Conservation (phyloP, 2,888 invertebrate genomes). For the Boloria euphrosyne region DNA sequence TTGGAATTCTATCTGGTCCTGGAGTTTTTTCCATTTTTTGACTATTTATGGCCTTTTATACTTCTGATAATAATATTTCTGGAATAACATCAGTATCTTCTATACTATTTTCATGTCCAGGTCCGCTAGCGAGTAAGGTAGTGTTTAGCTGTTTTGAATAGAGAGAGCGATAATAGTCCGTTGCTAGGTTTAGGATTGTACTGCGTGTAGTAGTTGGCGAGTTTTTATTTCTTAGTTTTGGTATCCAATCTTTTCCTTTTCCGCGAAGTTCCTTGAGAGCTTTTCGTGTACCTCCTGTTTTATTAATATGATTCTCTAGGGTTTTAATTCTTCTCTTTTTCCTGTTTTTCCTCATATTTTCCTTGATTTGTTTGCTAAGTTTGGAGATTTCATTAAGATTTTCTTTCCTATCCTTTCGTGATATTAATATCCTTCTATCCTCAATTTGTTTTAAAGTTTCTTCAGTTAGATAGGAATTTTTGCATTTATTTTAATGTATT, state of each 20-base stretch:
- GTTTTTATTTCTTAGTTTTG: constrained; percentile 31
- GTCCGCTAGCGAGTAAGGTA: neutral
- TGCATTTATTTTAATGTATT: constrained; percentile 16
- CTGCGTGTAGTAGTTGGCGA: constrained; percentile 20
- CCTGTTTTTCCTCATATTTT: neutral
- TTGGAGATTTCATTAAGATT: constrained; percentile 21
- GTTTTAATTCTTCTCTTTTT: neutral
- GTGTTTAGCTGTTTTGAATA: constrained; percentile 14
- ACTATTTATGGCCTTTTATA: constrained; percentile 32
- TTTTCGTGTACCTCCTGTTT: constrained; percentile 38
- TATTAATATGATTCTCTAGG: constrained; percentile 5
- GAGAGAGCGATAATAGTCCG: constrained; percentile 26
- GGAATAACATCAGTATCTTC: constrained; percentile 16
- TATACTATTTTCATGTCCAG: neutral
- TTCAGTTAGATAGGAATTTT: constrained; percentile 24
- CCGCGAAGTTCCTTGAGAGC: constrained; percentile 38
- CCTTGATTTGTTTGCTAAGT: constrained; percentile 13
- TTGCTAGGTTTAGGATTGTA: constrained; percentile 32
- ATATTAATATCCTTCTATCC: constrained; percentile 23
- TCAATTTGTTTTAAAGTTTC: constrained; percentile 32
- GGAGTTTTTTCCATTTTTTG: constrained; percentile 41
- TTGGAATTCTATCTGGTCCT: constrained; percentile 41
- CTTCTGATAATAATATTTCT: constrained; percentile 31
- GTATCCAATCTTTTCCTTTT: constrained; percentile 38
- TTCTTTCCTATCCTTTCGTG: constrained; percentile 16